These are phyloP conservation scores for Cynodonichthys magdalenae DNA, from an alignment of 2,797 vertebrate species.

Conservation along the genomic window DNA sequence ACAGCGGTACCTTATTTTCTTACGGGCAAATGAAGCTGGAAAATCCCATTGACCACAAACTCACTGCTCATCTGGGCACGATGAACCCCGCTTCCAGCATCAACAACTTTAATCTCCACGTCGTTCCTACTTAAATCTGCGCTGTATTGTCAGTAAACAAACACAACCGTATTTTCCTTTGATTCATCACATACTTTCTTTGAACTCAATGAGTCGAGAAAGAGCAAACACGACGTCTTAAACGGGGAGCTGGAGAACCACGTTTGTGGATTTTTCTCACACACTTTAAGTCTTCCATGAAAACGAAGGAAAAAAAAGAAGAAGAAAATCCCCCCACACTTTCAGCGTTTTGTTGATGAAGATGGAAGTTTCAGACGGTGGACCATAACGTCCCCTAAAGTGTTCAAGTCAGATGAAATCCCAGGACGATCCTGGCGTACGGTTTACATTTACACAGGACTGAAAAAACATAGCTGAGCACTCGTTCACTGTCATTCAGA, in stretches of 20 bases:
- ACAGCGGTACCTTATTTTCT: conserved; percentile 58
- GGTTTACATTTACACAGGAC: conserved; percentile 53
- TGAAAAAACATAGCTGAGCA: conserved; percentile 37
- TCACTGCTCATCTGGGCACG: conserved; percentile 53
- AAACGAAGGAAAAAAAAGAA: neutral
- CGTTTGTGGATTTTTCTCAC: conserved; percentile 27
- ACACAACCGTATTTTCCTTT: neutral
- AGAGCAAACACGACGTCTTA: conserved; percentile 44
- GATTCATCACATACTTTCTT: neutral
- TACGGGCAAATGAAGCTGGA: conserved; percentile 51
- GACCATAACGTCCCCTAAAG: conserved; percentile 8
- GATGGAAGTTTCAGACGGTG: conserved; percentile 41
- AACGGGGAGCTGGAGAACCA: conserved; percentile 31
- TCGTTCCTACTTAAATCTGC: conserved; percentile 37
- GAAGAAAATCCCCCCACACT: conserved; percentile 31
- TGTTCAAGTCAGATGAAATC: conserved; percentile 34
- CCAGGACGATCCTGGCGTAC: conserved; percentile 43
- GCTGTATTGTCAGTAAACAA: conserved; percentile 50
- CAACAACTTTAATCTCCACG: conserved; percentile 45
- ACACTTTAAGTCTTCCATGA: conserved; percentile 27
- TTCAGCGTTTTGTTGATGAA: conserved; percentile 32
- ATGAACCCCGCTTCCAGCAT: conserved; percentile 29
- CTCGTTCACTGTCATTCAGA: conserved; percentile 52
- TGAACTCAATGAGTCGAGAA: conserved; percentile 39
- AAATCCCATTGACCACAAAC: conserved; percentile 61